These are phyloP conservation scores for Lordiphosa mommai DNA, from an alignment of 1,140 invertebrate genomes.

Conservation along the genomic window DNA sequence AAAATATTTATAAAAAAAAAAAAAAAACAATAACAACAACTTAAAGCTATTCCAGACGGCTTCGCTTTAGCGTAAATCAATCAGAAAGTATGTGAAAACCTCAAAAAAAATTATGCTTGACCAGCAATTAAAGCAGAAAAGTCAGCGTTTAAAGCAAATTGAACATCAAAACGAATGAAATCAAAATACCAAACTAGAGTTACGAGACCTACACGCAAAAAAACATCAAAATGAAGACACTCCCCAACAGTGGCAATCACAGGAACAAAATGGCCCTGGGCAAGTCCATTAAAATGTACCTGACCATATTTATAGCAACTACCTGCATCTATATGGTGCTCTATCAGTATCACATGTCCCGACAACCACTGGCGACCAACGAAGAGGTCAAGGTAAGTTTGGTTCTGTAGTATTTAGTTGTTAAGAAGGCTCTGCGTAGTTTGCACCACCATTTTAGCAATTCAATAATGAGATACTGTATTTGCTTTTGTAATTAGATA, in stretches of 20 bases:
- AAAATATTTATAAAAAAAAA: too few species aligned
- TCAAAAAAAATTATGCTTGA: conserved; percentile 21
- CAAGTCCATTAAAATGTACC: conserved; percentile 79
- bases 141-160: conserved; percentile 13
- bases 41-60: too few species aligned
- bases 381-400: conserved; percentile 70
- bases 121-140: conserved; percentile 20
- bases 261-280: conserved; percentile 68
- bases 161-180: conserved; percentile 60
- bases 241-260: conserved; percentile 13
- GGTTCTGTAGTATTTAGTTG: too few species aligned
- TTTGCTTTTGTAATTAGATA: too few species aligned
- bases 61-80: conserved; percentile 19
- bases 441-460: too few species aligned
- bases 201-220: conserved; percentile 53
- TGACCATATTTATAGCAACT: conserved; percentile 78
- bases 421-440: too few species aligned
- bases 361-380: conserved; percentile 48
- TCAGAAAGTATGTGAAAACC: conserved; percentile 27
- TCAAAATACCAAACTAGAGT: conserved; percentile 43
- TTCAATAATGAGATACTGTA: too few species aligned
- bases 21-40: too few species aligned
- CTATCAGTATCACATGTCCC: conserved; percentile 77
- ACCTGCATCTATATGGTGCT: conserved; percentile 79
- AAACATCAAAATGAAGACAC: conserved; percentile 38